Evolutionary conservation across 2,888 invertebrate genomes (phyloP).

Genomic region (Brassicogethes aeneus): DNA sequence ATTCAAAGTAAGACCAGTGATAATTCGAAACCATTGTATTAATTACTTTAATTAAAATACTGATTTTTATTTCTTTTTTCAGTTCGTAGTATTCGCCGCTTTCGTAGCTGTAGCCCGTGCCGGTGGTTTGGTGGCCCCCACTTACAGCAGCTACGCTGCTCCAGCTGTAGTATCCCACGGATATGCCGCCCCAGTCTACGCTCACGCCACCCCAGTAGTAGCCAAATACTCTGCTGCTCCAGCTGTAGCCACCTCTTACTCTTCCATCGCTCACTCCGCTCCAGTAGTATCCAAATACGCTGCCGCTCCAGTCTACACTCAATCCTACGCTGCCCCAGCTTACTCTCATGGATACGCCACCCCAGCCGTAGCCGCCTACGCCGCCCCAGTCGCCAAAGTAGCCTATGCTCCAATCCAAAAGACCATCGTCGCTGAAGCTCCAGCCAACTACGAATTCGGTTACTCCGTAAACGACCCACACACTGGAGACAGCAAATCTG

Average conservation of each 20-base stretch:
- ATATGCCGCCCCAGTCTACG: no score
- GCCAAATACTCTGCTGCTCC: slow-evolving; percentile 15
- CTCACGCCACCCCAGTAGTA: slow-evolving; percentile 20
- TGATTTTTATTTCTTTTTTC: slow-evolving; percentile 7
- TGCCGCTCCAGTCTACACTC: slow-evolving; percentile 21
- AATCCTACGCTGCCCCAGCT: slow-evolving; percentile 12
- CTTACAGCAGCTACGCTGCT: slow-evolving; percentile 9
- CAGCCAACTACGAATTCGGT: slow-evolving; percentile 42
- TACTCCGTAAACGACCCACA: slow-evolving; percentile 40
- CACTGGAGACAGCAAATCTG: slow-evolving; percentile 44
- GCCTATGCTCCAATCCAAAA: slow-evolving; percentile 22
- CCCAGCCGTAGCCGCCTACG: slow-evolving; percentile 6
- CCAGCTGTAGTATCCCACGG: slow-evolving; percentile 11
- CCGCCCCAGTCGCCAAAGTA: slow-evolving; percentile 12
- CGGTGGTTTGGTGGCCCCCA: slow-evolving; percentile 17
- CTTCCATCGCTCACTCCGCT: slow-evolving; percentile 5
- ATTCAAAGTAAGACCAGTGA: slow-evolving; percentile 8
- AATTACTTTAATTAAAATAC: background rate
- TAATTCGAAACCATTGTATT: background rate
- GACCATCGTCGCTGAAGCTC: slow-evolving; percentile 39
- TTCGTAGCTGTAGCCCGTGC: slow-evolving; percentile 25
- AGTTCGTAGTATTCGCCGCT: slow-evolving; percentile 23
- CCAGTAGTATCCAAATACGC: slow-evolving; percentile 14
- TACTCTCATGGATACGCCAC: slow-evolving; percentile 13
- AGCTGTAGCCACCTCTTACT: slow-evolving; percentile 9